Evolutionary conservation across 2,113 vertebrate species (phyloP), one percentile per base, ranked within the genome.

Genomic region (Mus spicilegus): DNA sequence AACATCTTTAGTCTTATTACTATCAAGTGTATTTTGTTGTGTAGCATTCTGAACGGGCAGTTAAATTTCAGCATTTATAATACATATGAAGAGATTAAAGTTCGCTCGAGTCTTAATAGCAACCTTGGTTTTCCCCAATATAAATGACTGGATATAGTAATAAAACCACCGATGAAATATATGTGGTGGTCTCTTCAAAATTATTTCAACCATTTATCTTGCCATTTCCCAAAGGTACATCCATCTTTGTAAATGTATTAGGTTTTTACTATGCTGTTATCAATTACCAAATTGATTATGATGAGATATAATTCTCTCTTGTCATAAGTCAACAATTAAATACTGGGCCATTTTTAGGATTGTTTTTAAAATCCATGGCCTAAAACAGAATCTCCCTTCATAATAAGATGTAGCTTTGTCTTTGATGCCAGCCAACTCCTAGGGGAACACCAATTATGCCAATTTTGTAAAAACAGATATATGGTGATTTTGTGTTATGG

Each of bases 391-490:
- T 84, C 56, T 97, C 97, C 56, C 94, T 96, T 91, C 96, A 51
- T 72, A 97, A 24, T 96, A 98, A 95, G 80, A 96, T 97, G 95
- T 76, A 97, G 67, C 78, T 97, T 97, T 51, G 81, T 39, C 87
- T 92, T 96, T 82, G n/a, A 63, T 90, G 96, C 96, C 97, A 98
- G 86, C 46, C 95, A 85, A 96, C 77, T 98, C 98, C 97, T 98
- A 93, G 70, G 96, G 98, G 97, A 97, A 98, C 49, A 94, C 72
- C 94, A 98, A 98, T 98, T 99, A 98, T 26, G 93, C 96, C 98
- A 98, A 97, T 97, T 97, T 96, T 98, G 61, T 85, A 97, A 97
- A 98, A 98, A 97, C 87, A 98, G 96, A 98, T 98, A 95, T 97
- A 98, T 39, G 7, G 95, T n/a, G 82, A 98, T 98, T 98, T 97